Evolutionary conservation across 2,888 invertebrate species (phyloP).

Genomic region (Adela reaumurella): DNA sequence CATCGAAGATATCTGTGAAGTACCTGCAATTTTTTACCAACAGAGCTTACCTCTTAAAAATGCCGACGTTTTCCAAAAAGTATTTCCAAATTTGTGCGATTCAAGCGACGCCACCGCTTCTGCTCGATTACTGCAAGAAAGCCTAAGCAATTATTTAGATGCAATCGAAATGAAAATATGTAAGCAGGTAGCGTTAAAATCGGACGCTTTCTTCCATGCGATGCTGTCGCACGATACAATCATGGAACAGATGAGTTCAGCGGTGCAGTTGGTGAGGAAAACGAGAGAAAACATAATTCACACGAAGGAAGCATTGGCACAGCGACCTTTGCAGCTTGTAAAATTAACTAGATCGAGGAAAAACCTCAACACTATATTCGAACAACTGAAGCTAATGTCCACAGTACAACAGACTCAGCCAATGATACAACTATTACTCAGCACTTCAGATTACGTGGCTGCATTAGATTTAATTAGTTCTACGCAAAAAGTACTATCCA

Average conservation of each 20-base stretch:
- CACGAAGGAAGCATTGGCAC: constrained; percentile 76
- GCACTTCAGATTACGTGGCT: constrained; percentile 95
- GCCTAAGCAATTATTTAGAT: constrained; percentile 91
- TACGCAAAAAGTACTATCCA: constrained; percentile 89
- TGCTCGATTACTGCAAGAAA: constrained; percentile 77
- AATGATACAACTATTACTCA: constrained; percentile 89
- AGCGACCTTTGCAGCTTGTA: constrained; percentile 75
- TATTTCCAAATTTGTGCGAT: constrained; percentile 68
- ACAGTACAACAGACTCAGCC: constrained; percentile 98
- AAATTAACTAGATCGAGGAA: constrained; percentile 63
- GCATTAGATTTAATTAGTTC: constrained; percentile 95
- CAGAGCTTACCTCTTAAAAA: constrained; percentile 76
- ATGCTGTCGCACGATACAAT: constrained; percentile 98
- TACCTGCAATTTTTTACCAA: constrained; percentile 84
- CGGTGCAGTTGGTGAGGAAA: constrained; percentile 70
- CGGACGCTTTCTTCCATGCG: constrained; percentile 96
- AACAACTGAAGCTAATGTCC: constrained; percentile 84
- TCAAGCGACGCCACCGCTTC: constrained; percentile 59
- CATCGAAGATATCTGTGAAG: constrained; percentile 57
- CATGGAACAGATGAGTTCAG: constrained; percentile 89
- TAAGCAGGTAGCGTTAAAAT: constrained; percentile 89
- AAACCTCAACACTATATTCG: constrained; percentile 64
- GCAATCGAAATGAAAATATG: constrained; percentile 92
- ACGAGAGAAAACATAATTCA: constrained; percentile 72
- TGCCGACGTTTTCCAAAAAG: constrained; percentile 75